phyloP scores from a whole-genome alignment of 2,888 invertebrate genomes.

The Dusona sp. region DNA sequence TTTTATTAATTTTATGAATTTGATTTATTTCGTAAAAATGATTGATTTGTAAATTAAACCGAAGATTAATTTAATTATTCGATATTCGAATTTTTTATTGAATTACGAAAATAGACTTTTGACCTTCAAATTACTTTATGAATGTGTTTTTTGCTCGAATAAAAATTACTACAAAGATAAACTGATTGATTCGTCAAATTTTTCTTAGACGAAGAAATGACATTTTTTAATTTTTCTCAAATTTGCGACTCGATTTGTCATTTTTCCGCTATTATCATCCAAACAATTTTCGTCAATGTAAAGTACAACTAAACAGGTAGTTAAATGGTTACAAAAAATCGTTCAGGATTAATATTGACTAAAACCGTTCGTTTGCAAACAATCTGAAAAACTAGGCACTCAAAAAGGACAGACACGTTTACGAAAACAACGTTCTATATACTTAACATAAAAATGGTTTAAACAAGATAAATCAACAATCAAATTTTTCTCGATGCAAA shows the following conservation, averaged over 20 bases:
- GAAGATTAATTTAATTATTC: background rate
- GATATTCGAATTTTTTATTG: no score
- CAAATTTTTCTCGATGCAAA: conserved; percentile 19
- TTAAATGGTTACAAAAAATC: background rate
- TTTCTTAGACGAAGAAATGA: background rate
- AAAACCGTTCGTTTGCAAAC: background rate
- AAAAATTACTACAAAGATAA: no score
- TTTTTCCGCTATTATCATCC: background rate
- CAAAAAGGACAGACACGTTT: background rate
- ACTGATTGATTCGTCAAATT: background rate
- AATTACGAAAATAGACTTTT: no score
- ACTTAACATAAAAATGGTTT: background rate
- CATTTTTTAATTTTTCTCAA: background rate
- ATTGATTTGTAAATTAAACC: background rate
- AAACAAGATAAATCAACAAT: background rate
- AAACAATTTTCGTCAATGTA: background rate
- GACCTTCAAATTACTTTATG: no score
- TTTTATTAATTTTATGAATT: background rate
- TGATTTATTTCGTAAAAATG: background rate
- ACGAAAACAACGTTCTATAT: background rate
- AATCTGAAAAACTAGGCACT: background rate
- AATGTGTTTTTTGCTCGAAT: no score
- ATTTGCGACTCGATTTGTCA: background rate
- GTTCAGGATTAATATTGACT: background rate
- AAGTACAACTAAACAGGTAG: background rate